A percentile compares a stretch with the other conserved stretches of the same genome.
phyloP scores from a whole-genome alignment of 2,797 vertebrate genomes.

The Notolepis coatsorum region DNA sequence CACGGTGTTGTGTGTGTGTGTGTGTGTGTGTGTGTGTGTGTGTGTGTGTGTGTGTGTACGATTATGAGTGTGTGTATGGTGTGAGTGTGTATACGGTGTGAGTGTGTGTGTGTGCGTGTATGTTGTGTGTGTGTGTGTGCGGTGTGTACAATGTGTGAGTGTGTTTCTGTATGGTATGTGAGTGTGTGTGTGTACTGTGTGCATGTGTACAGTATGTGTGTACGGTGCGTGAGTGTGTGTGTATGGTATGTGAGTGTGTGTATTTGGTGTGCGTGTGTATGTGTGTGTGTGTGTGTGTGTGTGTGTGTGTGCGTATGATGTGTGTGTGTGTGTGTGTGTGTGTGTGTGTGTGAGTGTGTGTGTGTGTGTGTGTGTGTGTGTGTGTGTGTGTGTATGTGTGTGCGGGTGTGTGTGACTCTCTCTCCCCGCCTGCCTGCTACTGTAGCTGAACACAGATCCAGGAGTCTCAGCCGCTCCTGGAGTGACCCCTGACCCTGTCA shows the following conservation, averaged over 20 bases:
- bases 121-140: too few species aligned
- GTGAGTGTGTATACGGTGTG: not conserved
- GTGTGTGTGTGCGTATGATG: not conserved
- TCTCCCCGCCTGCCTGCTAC: slow-evolving; percentile 84
- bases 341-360: not conserved
- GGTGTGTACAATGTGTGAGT: too few species aligned
- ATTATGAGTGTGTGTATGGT: not conserved
- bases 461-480: slow-evolving; percentile 99
- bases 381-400: slow-evolving; percentile 15
- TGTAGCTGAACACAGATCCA: slow-evolving; percentile 96
- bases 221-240: not conserved
- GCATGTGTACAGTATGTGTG: too few species aligned
- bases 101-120: too few species aligned
- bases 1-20: not conserved
- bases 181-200: slow-evolving; percentile 20
- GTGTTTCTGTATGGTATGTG: slow-evolving; percentile 46
- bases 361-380: slow-evolving; percentile 21
- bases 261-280: not conserved
- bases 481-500: slow-evolving; percentile 98
- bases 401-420: slow-evolving; percentile 70
- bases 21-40: not conserved
- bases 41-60: not conserved
- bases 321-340: slow-evolving; percentile 26
- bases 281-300: not conserved
- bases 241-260: not conserved